Conservation (phyloP, 2,888 invertebrate species). For the Archips crataeganus region DNA sequence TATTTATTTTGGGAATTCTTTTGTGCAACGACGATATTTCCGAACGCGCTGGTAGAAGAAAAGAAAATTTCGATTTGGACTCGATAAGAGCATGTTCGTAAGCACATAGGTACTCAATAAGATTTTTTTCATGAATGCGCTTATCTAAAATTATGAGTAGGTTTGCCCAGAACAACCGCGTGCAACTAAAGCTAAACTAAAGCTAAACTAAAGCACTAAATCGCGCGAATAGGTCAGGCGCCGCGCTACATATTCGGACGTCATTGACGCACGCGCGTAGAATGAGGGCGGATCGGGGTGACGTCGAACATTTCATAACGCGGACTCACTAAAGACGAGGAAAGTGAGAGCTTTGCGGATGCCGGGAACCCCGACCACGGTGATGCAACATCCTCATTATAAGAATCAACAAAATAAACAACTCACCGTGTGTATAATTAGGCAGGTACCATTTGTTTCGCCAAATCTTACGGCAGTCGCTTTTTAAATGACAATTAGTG, state of each 20-base stretch:
- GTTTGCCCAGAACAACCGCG: conserved; percentile 47
- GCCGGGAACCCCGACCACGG: conserved; percentile 54
- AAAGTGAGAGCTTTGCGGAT: conserved; percentile 65
- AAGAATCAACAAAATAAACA: conserved; percentile 12
- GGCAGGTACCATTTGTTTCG: not conserved
- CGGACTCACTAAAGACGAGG: conserved; percentile 50
- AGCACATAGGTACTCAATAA: no score
- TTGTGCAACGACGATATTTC: no score
- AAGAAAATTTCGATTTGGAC: no score
- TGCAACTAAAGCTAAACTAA: no score
- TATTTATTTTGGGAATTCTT: no score
- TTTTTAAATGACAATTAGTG: conserved; percentile 4
- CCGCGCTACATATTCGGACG: conserved; percentile 56
- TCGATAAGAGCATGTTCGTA: not conserved
- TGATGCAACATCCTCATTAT: conserved; percentile 34
- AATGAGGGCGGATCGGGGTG: conserved; percentile 65
- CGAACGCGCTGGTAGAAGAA: no score
- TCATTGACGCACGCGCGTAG: conserved; percentile 58
- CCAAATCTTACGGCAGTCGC: not conserved
- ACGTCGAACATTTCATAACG: conserved; percentile 67
- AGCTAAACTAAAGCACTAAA: conserved; percentile 61
- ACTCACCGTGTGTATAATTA: not conserved
- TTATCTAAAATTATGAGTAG: not conserved
- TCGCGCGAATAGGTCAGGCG: conserved; percentile 60
- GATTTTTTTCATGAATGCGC: not conserved